These are phyloP conservation scores for Nothocercus nigrocapillus DNA, from an alignment of 2,113 vertebrate species.

Conservation along the genomic window DNA sequence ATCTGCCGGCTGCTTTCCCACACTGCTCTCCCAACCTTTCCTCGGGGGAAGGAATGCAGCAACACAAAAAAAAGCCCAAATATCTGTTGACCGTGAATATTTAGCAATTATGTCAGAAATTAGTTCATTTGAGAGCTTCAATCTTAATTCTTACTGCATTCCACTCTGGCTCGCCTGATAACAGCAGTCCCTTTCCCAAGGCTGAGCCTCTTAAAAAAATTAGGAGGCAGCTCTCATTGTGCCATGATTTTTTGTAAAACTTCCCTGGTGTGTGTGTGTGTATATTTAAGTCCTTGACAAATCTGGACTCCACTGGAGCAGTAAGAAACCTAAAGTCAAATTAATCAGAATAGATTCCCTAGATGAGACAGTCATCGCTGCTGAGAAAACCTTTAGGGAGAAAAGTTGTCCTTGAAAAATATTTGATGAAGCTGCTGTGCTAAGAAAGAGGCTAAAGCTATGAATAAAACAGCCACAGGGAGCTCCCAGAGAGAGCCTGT, in stretches of 20 bases:
- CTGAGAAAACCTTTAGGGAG: slow-evolving; percentile 64
- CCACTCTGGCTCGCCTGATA: background rate
- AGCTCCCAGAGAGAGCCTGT: background rate
- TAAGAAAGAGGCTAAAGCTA: slow-evolving; percentile 47
- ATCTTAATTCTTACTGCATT: background rate
- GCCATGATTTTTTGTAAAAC: slow-evolving; percentile 10
- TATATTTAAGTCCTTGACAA: slow-evolving; percentile 68
- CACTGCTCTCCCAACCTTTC: background rate
- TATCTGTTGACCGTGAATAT: background rate
- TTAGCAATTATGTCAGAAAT: background rate
- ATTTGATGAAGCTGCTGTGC: slow-evolving; percentile 57
- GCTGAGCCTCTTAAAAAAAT: background rate
- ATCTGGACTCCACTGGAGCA: slow-evolving; percentile 74
- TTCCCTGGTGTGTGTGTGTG: background rate
- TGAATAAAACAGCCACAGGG: slow-evolving; percentile 55
- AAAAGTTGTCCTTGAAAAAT: slow-evolving; percentile 76
- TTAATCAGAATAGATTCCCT: slow-evolving; percentile 77
- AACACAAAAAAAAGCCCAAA: background rate
- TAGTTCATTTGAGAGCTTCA: background rate
- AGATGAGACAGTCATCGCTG: slow-evolving; percentile 64
- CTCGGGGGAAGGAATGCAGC: background rate
- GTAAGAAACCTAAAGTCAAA: slow-evolving; percentile 72
- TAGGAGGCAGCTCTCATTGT: slow-evolving; percentile 10
- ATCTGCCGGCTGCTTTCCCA: background rate
- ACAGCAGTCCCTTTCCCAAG: background rate